Evolutionary conservation across 2,888 invertebrate species (phyloP).

Genomic region (Agriopis marginaria): DNA sequence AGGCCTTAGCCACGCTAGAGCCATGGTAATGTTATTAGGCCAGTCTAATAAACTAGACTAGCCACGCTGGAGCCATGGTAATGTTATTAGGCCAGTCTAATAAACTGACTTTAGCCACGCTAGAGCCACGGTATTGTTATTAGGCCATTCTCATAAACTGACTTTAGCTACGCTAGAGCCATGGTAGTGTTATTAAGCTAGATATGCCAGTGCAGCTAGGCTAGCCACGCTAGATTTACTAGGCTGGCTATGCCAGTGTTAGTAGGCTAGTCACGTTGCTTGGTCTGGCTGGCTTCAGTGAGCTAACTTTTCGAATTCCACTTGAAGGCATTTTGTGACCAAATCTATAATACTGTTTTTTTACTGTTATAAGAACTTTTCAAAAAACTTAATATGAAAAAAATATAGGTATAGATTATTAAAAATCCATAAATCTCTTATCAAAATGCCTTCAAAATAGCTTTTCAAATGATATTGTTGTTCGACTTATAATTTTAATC

Average conservation of each 20-base stretch:
- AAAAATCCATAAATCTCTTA: background rate
- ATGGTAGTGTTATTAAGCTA: background rate
- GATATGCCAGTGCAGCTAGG: background rate
- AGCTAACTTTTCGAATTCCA: slow-evolving; percentile 1
- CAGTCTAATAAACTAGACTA: too few relatives aligned
- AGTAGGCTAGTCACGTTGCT: background rate
- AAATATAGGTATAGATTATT: too few relatives aligned
- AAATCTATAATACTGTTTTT: background rate
- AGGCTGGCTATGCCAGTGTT: background rate
- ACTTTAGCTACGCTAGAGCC: background rate
- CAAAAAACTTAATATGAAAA: too few relatives aligned
- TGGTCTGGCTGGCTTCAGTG: background rate
- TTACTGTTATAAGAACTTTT: too few relatives aligned
- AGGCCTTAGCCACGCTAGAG: too few relatives aligned
- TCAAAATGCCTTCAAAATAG: slow-evolving; percentile 1
- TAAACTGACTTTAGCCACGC: too few relatives aligned
- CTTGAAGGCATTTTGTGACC: slow-evolving; percentile 3
- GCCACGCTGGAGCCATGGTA: too few relatives aligned
- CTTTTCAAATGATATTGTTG: background rate
- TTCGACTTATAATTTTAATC: too few relatives aligned
- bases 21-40: too few relatives aligned
- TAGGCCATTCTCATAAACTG: too few relatives aligned
- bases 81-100: too few relatives aligned
- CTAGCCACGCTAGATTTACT: background rate
- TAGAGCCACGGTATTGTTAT: too few relatives aligned